These are phyloP conservation scores for Apoderus coryli DNA, from an alignment of 2,888 invertebrate species.

Conservation along the genomic window DNA sequence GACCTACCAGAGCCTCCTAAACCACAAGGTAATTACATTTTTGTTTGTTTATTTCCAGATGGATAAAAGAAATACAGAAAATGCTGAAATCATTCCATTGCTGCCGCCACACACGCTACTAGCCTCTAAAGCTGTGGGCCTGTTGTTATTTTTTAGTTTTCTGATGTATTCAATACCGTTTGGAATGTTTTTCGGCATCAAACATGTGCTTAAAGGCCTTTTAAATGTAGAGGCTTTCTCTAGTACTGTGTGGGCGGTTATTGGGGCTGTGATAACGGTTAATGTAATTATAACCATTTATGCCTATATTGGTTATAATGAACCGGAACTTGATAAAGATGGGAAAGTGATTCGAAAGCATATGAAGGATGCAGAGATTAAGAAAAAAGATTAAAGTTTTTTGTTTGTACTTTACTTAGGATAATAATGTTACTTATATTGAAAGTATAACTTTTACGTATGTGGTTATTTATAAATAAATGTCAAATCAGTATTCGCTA, in stretches of 20 bases:
- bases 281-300: constrained; percentile 69
- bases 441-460: too few species aligned
- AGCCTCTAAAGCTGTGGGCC: constrained; percentile 39
- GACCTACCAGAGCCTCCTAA: too few species aligned
- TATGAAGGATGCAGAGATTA: too few species aligned
- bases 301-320: constrained; percentile 61
- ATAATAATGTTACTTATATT: too few species aligned
- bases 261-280: constrained; percentile 65
- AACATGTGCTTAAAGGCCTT: constrained; percentile 42
- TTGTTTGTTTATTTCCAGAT: constrained; percentile 7
- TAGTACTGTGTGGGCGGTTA: constrained; percentile 55
- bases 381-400: too few species aligned
- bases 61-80: background rate
- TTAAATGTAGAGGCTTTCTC: constrained; percentile 46
- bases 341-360: constrained; percentile 36
- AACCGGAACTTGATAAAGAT: constrained; percentile 47
- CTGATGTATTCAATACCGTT: constrained; percentile 81
- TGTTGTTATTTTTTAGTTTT: constrained; percentile 59
- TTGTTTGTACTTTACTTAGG: too few species aligned
- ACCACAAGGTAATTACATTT: too few species aligned
- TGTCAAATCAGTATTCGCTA: too few species aligned
- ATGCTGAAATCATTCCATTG: constrained; percentile 23
- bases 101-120: constrained; percentile 35
- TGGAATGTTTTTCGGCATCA: constrained; percentile 55
- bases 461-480: too few species aligned